Base-by-base conservation (phyloP, 2,888 invertebrate species). In the Bembecia ichneumoniformis region DNA sequence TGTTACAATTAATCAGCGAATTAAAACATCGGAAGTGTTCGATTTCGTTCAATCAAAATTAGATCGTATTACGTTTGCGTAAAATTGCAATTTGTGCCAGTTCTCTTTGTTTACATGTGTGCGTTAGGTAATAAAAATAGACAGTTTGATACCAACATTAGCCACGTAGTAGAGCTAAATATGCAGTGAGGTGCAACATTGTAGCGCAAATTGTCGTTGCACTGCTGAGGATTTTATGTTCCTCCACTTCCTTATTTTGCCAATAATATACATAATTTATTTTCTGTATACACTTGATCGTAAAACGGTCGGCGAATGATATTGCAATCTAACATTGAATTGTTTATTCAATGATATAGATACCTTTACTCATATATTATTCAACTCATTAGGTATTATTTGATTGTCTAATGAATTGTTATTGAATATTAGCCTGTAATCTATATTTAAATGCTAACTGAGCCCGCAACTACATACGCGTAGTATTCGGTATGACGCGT, bases 91-190 rank as follows among this genome's bases (percentile, higher is more conserved):
- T 40, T 40, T n/a, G n/a, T 10, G 11, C 9, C 9, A 28, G 28
- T 28, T 9, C 28, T 28, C 28, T 28, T 28, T 28, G 28, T 48
- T 53, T 53, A 51, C 34, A 15, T 60, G 66, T 68, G 66, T 62
- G 64, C 51, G 67, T 63, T 58, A 48, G 49, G 55, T 50, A 58
- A 64, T 68, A 67, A 66, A 74, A 74, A 74, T 77, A 76, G 67
- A 71, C 60, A 56, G 58, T 62, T 62, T 66, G 69, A 77, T 74
- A 71, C 66, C 62, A 61, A 53, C 63, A 68, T 72, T 71, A n/a
- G n/a, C n/a, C n/a, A 70, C 66, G 64, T 66, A 59, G 51, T 55
- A 58, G 68, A 75, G 77, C 75, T 70, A 74, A 78, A 77, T 79
- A 74, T 74, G 71, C 68, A 69, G 65, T 58, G 59, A 57, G 50